Percentiles rank a stretch among this genome's conserved stretches.
phyloP scores from a whole-genome alignment of 2,113 vertebrate genomes.

The Hyaena hyaena region DNA sequence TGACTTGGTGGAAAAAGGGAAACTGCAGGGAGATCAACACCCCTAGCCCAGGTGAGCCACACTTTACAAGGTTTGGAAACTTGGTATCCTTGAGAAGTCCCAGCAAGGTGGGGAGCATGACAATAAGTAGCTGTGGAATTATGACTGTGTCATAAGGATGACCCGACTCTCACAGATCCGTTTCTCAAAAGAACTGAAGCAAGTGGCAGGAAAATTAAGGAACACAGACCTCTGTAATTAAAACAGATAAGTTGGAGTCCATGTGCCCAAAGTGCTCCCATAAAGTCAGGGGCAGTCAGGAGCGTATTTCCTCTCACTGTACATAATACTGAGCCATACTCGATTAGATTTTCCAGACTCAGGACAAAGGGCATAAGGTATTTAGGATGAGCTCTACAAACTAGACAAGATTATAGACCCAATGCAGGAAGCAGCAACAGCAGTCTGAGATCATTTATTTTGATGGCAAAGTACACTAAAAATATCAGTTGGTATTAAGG shows the following conservation, averaged over 20 bases:
- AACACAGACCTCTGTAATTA: background rate
- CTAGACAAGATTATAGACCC: background rate
- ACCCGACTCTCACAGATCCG: background rate
- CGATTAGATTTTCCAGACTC: background rate
- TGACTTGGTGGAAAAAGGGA: background rate
- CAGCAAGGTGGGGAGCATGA: background rate
- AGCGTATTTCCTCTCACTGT: background rate
- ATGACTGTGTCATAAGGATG: background rate
- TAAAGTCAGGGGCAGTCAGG: rapidly evolving
- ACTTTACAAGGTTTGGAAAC: background rate
- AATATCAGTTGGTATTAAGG: background rate
- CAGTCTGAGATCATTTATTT: background rate
- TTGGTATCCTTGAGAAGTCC: background rate
- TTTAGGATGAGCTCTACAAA: background rate
- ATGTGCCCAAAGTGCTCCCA: rapidly evolving
- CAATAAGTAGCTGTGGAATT: background rate
- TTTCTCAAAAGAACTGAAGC: background rate
- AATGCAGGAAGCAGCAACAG: background rate
- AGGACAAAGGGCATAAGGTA: background rate
- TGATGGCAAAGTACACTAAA: background rate
- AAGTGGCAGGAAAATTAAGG: background rate
- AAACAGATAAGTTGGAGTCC: background rate
- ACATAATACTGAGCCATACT: background rate
- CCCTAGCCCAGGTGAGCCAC: background rate
- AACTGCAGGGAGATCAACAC: background rate